Evolutionary conservation across 2,797 vertebrate species (phyloP).

Genomic region (Sebastes taczanowskii): DNA sequence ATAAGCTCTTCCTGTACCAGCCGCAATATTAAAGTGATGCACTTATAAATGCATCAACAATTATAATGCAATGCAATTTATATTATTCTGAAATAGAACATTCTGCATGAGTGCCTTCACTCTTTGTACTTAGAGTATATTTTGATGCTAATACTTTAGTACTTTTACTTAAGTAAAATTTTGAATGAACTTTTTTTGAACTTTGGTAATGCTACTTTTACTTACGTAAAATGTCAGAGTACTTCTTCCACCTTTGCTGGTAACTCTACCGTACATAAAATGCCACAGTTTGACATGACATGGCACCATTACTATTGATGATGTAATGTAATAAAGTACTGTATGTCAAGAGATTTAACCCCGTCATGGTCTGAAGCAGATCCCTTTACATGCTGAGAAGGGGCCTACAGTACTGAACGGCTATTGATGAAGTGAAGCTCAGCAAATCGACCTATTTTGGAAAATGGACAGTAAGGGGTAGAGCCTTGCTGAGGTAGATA

Average conservation of each 20-base stretch:
- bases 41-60: too few species aligned
- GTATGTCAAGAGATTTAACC: constrained; percentile 48
- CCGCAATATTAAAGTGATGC: too few species aligned
- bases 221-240: too few species aligned
- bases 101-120: too few species aligned
- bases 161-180: too few species aligned
- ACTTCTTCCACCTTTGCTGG: neutral
- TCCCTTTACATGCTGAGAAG: constrained; percentile 17
- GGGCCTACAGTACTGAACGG: neutral
- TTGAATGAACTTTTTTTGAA: too few species aligned
- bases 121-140: too few species aligned
- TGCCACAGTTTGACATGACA: constrained; percentile 32
- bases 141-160: too few species aligned
- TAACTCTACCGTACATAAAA: constrained; percentile 8
- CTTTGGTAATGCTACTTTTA: too few species aligned
- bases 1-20: too few species aligned
- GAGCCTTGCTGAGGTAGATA: constrained; percentile 58
- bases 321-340: constrained; percentile 20
- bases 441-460: constrained; percentile 71
- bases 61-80: too few species aligned
- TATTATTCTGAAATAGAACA: too few species aligned
- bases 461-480: constrained; percentile 58
- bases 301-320: constrained; percentile 46
- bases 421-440: constrained; percentile 52
- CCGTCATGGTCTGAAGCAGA: constrained; percentile 32